Percentiles rank a stretch among this genome's conserved stretches.
These are phyloP conservation scores for Mesocentrotus franciscanus DNA, from an alignment of 53 echinoderm and acorn worm genomes.

Conservation along the genomic window DNA sequence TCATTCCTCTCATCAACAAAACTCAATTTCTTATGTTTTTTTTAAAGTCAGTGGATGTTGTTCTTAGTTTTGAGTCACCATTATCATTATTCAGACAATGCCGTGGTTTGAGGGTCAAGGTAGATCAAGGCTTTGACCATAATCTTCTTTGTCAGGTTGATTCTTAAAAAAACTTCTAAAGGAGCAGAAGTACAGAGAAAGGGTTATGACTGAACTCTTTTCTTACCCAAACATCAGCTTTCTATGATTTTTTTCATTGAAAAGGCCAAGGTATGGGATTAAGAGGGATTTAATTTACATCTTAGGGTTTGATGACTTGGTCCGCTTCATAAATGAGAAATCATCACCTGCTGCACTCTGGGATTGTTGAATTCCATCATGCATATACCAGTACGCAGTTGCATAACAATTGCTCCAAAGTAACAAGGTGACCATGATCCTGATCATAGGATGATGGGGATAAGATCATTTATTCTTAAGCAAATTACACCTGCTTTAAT, in stretches of 20 bases:
- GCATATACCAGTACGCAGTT: too few relatives aligned
- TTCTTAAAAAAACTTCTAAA: background rate
- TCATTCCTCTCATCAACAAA: background rate
- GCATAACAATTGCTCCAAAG: too few relatives aligned
- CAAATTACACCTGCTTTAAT: background rate
- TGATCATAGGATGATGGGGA: too few relatives aligned
- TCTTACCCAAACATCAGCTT: background rate
- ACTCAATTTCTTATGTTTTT: background rate
- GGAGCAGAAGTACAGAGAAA: background rate
- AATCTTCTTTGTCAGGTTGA: constrained; percentile 20
- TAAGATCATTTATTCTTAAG: background rate
- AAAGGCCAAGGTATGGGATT: background rate
- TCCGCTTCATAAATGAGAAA: background rate
- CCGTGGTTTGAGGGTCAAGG: constrained; percentile 29
- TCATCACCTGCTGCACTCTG: constrained; percentile 11
- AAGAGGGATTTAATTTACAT: background rate
- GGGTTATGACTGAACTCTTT: background rate
- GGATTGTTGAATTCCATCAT: background rate
- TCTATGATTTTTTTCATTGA: background rate
- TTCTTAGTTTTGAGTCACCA: background rate
- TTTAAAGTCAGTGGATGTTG: background rate
- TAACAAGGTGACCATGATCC: too few relatives aligned
- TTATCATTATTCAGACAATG: constrained; percentile 10
- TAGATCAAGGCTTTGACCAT: background rate
- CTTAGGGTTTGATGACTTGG: background rate